These are phyloP conservation scores for Oncorhynchus tshawytscha DNA, from an alignment of 2,113 vertebrate genomes.

Conservation along the genomic window DNA sequence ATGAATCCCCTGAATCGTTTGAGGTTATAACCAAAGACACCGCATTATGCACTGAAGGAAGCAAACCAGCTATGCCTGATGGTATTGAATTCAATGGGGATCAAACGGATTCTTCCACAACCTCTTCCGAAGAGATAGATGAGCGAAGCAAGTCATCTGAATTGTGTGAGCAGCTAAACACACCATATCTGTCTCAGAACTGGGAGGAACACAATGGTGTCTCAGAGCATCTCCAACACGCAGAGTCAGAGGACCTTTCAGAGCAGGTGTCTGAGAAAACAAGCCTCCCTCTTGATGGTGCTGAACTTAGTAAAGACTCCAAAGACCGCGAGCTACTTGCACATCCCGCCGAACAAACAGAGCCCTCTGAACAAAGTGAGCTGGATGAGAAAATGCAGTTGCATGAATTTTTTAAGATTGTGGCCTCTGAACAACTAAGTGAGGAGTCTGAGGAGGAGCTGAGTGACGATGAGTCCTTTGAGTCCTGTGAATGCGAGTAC, in stretches of 20 bases:
- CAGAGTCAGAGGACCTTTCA: neutral
- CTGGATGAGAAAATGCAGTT: neutral
- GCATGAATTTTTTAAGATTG: conserved; percentile 10
- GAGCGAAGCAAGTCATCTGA: neutral
- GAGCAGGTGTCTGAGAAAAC: neutral
- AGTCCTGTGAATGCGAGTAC: conserved; percentile 71
- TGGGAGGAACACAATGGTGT: neutral
- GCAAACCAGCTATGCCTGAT: conserved; percentile 11
- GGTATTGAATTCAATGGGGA: conserved; percentile 19
- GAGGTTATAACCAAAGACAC: neutral
- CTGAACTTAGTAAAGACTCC: conserved; percentile 14
- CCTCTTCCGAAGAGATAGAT: conserved; percentile 13
- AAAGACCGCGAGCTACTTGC: neutral
- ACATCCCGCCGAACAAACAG: no score
- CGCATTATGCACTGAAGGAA: conserved; percentile 6
- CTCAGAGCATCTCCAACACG: no score
- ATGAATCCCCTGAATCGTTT: neutral
- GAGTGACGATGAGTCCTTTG: conserved; percentile 61
- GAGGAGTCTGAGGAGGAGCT: conserved; percentile 63
- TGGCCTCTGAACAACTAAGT: neutral
- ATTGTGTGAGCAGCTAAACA: no score
- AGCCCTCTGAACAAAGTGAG: conserved; percentile 3
- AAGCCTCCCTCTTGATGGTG: neutral
- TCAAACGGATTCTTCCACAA: neutral
- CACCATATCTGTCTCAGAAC: neutral